These are phyloP conservation scores for Acrossocheilus wenchowensis DNA, from an alignment of 2,797 vertebrate species.

Conservation along the genomic window DNA sequence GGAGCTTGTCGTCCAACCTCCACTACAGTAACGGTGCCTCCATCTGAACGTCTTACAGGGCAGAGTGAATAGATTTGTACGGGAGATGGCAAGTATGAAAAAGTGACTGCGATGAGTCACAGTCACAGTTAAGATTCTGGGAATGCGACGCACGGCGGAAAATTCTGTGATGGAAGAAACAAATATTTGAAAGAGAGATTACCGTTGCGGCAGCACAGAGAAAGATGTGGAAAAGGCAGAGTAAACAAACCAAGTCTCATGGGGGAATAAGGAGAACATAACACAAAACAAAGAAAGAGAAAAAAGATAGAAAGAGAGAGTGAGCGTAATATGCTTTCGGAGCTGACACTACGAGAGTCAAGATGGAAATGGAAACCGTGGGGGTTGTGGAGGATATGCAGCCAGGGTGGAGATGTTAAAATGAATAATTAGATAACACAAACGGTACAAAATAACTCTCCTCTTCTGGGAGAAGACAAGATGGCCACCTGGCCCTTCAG, in stretches of 20 bases:
- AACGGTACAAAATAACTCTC: conserved; percentile 39
- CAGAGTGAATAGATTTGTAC: conserved; percentile 65
- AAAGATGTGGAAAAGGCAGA: conserved; percentile 75
- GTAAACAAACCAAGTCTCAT: conserved; percentile 79
- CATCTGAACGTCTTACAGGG: conserved; percentile 33
- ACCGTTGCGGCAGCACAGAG: conserved; percentile 74
- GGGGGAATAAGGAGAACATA: conserved; percentile 66
- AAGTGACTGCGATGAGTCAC: conserved; percentile 68
- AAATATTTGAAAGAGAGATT: conserved; percentile 83
- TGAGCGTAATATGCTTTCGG: conserved; percentile 26
- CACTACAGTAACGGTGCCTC: conserved; percentile 46
- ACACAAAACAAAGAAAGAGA: conserved; percentile 61
- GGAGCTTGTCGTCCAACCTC: conserved; percentile 67
- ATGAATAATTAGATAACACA: conserved; percentile 54
- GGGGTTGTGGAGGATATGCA: conserved; percentile 2
- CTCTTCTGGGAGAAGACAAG: conserved; percentile 51
- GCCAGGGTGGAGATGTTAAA: conserved; percentile 55
- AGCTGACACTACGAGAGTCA: conserved; percentile 31
- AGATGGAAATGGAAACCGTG: conserved; percentile 10
- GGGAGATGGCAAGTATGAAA: conserved; percentile 74
- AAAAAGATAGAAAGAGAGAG: conserved; percentile 37
- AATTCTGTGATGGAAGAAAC: conserved; percentile 75
- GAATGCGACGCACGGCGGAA: conserved; percentile 51
- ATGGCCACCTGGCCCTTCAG: conserved; percentile 56
- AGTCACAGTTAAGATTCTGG: conserved; percentile 67